These are phyloP conservation scores for Tympanoctomys barrerae DNA, from an alignment of 2,797 vertebrate genomes.

Conservation along the genomic window DNA sequence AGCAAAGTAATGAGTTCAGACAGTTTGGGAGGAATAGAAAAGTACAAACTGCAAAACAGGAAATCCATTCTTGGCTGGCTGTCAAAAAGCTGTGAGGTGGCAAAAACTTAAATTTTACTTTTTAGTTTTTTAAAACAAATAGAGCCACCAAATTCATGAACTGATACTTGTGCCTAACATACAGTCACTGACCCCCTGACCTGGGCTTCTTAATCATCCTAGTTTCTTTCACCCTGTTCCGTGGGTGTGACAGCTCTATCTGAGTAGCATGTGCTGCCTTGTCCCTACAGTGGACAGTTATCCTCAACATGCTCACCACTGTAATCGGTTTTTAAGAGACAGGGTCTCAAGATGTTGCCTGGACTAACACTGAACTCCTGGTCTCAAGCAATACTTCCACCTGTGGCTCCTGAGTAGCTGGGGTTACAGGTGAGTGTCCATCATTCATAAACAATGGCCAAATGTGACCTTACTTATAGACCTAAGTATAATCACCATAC, in stretches of 20 bases:
- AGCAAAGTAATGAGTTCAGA: constrained; percentile 68
- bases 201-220: background rate
- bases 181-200: accelerated
- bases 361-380: background rate
- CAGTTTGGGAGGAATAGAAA: constrained; percentile 61
- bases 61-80: constrained; percentile 77
- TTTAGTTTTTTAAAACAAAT: constrained; percentile 66
- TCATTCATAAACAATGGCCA: background rate
- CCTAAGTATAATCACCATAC: background rate
- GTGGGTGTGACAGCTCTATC: background rate
- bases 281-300: background rate
- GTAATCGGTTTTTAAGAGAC: background rate
- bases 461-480: background rate
- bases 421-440: background rate
- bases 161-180: background rate
- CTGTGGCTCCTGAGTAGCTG: background rate
- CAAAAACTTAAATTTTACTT: constrained; percentile 54
- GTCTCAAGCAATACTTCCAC: background rate
- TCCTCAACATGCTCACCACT: background rate
- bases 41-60: constrained; percentile 81
- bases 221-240: background rate
- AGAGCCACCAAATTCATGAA: constrained; percentile 16
- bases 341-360: background rate
- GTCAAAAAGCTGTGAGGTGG: constrained; percentile 62
- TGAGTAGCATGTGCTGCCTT: background rate